Percentiles rank a stretch among this genome's conserved stretches.
phyloP scores from a whole-genome alignment of 2,797 vertebrate genomes.

The Orientallactaga sibirica region DNA sequence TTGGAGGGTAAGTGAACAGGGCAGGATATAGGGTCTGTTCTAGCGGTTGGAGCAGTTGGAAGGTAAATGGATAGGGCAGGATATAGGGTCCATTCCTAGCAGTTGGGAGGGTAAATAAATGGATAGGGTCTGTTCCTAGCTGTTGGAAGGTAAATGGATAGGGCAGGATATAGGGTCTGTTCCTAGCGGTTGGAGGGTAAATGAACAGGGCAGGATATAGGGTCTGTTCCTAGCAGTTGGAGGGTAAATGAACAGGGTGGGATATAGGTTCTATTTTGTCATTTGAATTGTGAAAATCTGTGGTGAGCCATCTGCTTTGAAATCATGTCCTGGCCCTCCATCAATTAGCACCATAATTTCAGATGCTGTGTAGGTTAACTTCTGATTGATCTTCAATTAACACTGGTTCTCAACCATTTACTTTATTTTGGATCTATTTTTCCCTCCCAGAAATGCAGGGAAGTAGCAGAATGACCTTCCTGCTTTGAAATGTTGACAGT shows the following conservation, averaged over 20 bases:
- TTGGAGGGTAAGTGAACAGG: no score
- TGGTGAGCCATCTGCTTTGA: constrained; percentile 74
- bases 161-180: no score
- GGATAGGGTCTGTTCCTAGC: no score
- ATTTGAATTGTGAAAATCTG: constrained; percentile 67
- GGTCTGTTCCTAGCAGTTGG: background rate
- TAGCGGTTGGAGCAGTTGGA: no score
- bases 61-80: no score
- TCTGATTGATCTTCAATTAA: constrained; percentile 80
- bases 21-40: no score
- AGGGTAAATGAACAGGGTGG: constrained; percentile 61
- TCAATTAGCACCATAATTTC: constrained; percentile 81
- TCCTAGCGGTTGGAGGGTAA: no score
- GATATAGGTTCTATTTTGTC: constrained; percentile 25
- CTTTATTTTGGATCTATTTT: constrained; percentile 72
- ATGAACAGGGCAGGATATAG: constrained; percentile 23
- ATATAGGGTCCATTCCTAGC: no score
- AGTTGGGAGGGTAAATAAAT: no score
- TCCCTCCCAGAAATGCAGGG: constrained; percentile 24
- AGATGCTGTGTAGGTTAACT: constrained; percentile 71
- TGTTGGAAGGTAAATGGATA: no score
- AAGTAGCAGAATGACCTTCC: constrained; percentile 37
- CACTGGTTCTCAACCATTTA: constrained; percentile 72
- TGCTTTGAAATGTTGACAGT: constrained; percentile 70
- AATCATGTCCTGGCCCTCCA: constrained; percentile 66